Evolutionary conservation across 2,888 invertebrate genomes (phyloP).

Genomic region (Apomyelois bistriatella): DNA sequence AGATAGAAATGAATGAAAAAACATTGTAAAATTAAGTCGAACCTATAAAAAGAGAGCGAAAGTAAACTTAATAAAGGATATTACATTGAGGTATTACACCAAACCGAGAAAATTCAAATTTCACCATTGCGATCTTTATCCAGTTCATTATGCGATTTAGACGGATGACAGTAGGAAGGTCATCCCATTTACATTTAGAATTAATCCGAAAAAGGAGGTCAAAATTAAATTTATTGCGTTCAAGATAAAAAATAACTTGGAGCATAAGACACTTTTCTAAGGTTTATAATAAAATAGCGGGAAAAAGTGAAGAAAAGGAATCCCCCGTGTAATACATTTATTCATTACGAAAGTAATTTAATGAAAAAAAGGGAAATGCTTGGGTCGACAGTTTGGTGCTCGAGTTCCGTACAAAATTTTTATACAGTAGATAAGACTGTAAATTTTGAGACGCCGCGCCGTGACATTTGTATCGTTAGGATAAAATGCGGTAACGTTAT

Average conservation of each 20-base stretch:
- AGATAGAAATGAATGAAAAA: too few relatives aligned
- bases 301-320: conserved; percentile 48
- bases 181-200: conserved; percentile 56
- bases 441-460: neutral
- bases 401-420: conserved; percentile 19
- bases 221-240: conserved; percentile 61
- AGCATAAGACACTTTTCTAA: conserved; percentile 55
- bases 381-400: conserved; percentile 18
- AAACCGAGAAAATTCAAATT: conserved; percentile 21
- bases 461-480: neutral
- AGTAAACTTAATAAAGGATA: neutral
- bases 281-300: conserved; percentile 60
- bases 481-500: too few relatives aligned
- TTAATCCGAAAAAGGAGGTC: conserved; percentile 50
- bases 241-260: conserved; percentile 53
- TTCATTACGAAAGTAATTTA: conserved; percentile 69
- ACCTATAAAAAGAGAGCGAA: neutral
- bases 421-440: neutral
- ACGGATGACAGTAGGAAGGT: conserved; percentile 42
- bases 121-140: conserved; percentile 35
- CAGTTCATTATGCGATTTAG: conserved; percentile 44
- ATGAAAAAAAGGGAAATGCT: conserved; percentile 42
- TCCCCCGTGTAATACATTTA: conserved; percentile 68
- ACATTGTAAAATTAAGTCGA: too few relatives aligned
- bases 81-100: neutral